phyloP scores from a whole-genome alignment of 2,113 vertebrate species.

The Ptyas mucosa region DNA sequence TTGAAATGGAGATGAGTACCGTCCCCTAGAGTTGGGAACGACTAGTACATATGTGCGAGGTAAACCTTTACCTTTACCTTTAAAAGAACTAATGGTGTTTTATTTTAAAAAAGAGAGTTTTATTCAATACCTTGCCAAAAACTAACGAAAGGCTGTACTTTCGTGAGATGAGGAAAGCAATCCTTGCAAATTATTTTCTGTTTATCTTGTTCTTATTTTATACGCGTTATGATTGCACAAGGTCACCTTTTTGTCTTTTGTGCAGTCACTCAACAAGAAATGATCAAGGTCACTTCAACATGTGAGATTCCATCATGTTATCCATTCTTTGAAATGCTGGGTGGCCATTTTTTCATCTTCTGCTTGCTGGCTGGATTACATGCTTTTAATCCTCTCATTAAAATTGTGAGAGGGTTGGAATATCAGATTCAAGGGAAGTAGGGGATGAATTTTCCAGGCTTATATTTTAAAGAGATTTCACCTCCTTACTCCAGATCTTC shows the following conservation, averaged over 20 bases:
- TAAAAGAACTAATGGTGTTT: neutral
- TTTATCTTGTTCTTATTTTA: constrained; percentile 33
- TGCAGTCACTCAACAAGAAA: neutral
- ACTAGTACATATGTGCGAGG: too few relatives aligned
- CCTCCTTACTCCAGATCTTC: neutral
- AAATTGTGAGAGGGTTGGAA: neutral
- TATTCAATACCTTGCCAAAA: neutral
- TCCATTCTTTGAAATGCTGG: neutral
- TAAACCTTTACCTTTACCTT: too few relatives aligned
- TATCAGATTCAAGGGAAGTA: neutral
- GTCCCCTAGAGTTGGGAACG: too few relatives aligned
- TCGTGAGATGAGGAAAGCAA: neutral
- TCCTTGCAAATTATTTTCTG: neutral
- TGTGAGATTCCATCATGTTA: neutral
- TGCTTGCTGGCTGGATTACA: neutral
- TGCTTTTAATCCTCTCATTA: neutral
- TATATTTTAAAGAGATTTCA: neutral
- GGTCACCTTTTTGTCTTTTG: neutral
- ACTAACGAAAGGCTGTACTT: neutral
- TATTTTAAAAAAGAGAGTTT: neutral
- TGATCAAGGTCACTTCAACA: neutral
- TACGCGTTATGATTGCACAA: neutral
- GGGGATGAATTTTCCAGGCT: neutral
- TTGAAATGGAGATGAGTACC: too few relatives aligned
- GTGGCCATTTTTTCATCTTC: neutral